Evolutionary conservation across 2,888 invertebrate species (phyloP).

Genomic region (Scrobipalpa costella): DNA sequence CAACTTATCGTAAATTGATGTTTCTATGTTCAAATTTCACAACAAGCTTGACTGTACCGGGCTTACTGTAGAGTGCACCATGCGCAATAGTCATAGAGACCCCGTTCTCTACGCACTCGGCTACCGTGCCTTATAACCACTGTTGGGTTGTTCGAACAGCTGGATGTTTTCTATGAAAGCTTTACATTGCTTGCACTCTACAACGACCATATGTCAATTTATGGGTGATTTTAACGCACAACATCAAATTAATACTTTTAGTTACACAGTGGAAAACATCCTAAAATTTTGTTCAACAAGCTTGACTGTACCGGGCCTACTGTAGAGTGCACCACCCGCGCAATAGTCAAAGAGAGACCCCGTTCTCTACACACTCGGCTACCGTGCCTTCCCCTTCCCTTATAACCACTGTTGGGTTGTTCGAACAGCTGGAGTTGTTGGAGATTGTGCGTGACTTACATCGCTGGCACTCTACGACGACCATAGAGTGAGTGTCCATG

Average conservation of each 20-base stretch:
- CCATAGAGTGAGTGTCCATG: constrained; percentile 71
- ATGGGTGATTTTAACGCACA: too few relatives aligned
- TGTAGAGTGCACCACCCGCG: constrained; percentile 80
- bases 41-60: too few relatives aligned
- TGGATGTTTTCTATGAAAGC: constrained; percentile 36
- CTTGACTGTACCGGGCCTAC: constrained; percentile 42
- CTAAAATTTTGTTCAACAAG: too few relatives aligned
- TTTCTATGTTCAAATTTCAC: too few relatives aligned
- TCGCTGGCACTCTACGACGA: constrained; percentile 69
- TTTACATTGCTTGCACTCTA: constrained; percentile 69
- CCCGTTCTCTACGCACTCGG: constrained; percentile 61
- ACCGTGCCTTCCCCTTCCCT: constrained; percentile 56
- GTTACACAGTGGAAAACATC: too few relatives aligned
- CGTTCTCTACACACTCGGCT: constrained; percentile 59
- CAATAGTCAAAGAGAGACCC: constrained; percentile 71
- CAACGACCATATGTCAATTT: constrained; percentile 71
- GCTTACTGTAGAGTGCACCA: constrained; percentile 76
- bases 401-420: constrained; percentile 68
- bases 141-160: constrained; percentile 63
- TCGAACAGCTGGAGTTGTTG: constrained; percentile 44
- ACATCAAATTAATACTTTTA: too few relatives aligned
- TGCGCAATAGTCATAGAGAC: constrained; percentile 73
- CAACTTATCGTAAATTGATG: too few relatives aligned
- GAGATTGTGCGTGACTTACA: constrained; percentile 50
- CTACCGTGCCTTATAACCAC: constrained; percentile 58